Percentiles rank a stretch among this genome's conserved stretches.
Evolutionary conservation across 1,140 invertebrate genomes (phyloP).

Genomic region (Platorchestia sp.): DNA sequence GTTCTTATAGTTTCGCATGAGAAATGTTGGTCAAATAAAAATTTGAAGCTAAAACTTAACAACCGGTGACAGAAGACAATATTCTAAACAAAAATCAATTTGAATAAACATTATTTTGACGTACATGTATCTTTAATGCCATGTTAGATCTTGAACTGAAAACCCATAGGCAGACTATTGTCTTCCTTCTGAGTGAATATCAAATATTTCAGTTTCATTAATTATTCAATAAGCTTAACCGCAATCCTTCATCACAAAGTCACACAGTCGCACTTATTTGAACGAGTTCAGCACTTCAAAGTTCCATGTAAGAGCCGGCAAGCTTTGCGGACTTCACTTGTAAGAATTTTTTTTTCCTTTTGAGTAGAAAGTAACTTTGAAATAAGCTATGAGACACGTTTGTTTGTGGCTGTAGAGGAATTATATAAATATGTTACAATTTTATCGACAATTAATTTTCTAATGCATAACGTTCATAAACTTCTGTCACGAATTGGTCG

Average conservation of each 20-base stretch:
- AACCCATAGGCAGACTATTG: not conserved
- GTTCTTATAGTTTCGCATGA: too few relatives aligned
- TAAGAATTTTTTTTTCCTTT: too few relatives aligned
- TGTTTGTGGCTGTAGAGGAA: too few relatives aligned
- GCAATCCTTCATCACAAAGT: not conserved
- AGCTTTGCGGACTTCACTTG: not conserved
- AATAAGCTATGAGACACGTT: too few relatives aligned
- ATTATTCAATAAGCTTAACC: not conserved
- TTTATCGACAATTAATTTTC: not conserved
- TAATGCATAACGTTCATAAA: too few relatives aligned
- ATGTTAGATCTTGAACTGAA: not conserved
- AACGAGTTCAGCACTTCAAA: not conserved
- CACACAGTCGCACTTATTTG: not conserved
- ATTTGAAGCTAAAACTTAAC: too few relatives aligned
- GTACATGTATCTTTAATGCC: not conserved
- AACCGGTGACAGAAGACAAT: too few relatives aligned
- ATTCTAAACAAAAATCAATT: too few relatives aligned
- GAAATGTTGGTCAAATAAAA: too few relatives aligned
- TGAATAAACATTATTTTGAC: not conserved
- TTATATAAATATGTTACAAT: too few relatives aligned
- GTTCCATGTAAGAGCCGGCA: not conserved
- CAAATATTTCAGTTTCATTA: not conserved
- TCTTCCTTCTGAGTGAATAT: not conserved
- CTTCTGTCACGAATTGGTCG: not conserved
- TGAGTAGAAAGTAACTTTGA: too few relatives aligned